Conservation (phyloP, 2,888 invertebrate species). For the Chaitophorus viminalis region DNA sequence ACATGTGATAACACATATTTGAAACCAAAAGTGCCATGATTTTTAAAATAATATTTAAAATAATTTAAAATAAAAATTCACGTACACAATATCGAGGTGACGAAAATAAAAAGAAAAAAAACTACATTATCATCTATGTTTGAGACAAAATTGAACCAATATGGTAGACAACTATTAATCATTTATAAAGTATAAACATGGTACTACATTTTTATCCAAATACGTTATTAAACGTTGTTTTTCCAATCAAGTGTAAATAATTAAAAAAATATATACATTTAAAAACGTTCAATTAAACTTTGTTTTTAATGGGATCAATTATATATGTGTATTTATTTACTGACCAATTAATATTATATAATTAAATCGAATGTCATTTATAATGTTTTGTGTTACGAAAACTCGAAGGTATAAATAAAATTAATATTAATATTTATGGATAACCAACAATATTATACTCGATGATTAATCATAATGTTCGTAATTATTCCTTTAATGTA, state of each 20-base stretch:
- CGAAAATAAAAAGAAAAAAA: background rate
- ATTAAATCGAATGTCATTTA: background rate
- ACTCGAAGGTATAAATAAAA: background rate
- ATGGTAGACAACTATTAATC: conserved; percentile 16
- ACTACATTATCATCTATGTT: background rate
- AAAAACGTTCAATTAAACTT: background rate
- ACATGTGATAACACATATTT: no score
- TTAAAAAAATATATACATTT: conserved; percentile 13
- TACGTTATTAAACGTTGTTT: conserved; percentile 10
- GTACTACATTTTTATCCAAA: background rate
- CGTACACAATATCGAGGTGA: background rate
- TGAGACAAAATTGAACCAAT: background rate
- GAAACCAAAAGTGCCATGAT: no score
- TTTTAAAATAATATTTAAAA: no score
- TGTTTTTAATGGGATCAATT: background rate
- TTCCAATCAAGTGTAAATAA: conserved; percentile 9
- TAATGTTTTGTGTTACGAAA: background rate
- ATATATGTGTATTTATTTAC: background rate
- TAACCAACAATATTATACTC: no score
- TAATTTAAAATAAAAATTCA: no score
- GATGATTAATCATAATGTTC: conserved; percentile 32
- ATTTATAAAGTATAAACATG: background rate
- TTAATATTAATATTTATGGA: background rate
- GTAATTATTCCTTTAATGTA: background rate
- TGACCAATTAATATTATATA: background rate